Conservation (phyloP, 2,113 vertebrate genomes). For the Psittacus erithacus region DNA sequence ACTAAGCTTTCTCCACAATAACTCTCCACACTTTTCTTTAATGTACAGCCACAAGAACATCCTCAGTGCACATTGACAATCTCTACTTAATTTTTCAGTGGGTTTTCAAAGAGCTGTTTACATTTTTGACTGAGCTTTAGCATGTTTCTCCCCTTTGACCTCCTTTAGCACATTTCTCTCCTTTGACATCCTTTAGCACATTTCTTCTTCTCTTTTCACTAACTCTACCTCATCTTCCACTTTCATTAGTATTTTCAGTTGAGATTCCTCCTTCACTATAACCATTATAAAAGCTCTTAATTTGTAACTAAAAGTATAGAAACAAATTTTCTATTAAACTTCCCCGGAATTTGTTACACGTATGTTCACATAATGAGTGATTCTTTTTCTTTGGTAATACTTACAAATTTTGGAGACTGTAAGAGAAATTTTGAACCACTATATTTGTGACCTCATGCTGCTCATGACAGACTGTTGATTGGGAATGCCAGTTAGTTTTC, state of each 20-base stretch:
- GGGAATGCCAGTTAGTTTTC: not conserved
- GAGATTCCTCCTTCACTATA: not conserved
- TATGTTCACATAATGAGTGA: not conserved
- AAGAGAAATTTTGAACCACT: not conserved
- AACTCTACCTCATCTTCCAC: not conserved
- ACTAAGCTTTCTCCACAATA: not conserved
- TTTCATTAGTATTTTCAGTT: not conserved
- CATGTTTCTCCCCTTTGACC: not conserved
- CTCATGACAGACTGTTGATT: not conserved
- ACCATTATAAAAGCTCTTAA: not conserved
- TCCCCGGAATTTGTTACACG: not conserved
- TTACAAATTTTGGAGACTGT: not conserved
- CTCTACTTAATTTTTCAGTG: not conserved
- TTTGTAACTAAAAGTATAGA: not conserved
- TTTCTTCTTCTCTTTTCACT: not conserved
- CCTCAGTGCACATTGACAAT: not conserved
- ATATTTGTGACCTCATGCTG: not conserved
- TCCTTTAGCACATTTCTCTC: not conserved
- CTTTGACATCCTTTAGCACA: not conserved
- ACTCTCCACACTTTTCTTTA: not conserved
- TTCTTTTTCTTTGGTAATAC: not conserved
- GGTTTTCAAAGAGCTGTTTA: not conserved
- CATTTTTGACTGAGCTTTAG: not conserved
- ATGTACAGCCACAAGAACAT: not conserved
- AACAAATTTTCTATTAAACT: not conserved